Percentiles rank a stretch among this genome's conserved stretches.
phyloP scores from a whole-genome alignment of 2,888 invertebrate genomes.

The Synanthedon andrenaeformis region DNA sequence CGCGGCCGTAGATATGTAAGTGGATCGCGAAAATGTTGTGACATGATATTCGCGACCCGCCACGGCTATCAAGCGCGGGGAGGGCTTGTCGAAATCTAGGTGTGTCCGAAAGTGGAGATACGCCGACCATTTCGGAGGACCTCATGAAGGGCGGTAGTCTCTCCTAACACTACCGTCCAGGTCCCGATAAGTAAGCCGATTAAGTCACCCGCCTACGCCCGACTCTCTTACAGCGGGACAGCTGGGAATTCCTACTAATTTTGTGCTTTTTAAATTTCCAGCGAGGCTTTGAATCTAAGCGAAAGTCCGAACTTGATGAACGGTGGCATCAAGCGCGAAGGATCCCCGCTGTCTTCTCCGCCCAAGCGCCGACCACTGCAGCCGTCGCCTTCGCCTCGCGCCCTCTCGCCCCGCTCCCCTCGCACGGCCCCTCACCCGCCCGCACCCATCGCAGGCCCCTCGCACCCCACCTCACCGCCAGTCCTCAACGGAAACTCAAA shows the following conservation, averaged over 20 bases:
- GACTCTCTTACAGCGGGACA: too few species aligned
- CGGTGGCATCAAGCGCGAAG: slow-evolving; percentile 54
- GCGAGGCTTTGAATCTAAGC: slow-evolving; percentile 87
- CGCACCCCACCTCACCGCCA: slow-evolving; percentile 11
- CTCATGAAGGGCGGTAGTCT: too few species aligned
- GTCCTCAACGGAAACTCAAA: background rate
- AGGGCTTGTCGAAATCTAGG: too few species aligned
- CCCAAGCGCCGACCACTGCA: slow-evolving; percentile 66
- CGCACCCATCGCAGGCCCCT: slow-evolving; percentile 12
- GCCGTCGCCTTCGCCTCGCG: slow-evolving; percentile 29
- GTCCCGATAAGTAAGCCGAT: too few species aligned
- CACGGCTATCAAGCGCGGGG: too few species aligned
- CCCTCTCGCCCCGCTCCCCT: slow-evolving; percentile 13
- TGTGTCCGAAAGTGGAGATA: too few species aligned
- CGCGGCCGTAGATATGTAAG: too few species aligned
- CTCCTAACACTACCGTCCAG: too few species aligned
- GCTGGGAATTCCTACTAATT: background rate
- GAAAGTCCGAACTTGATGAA: slow-evolving; percentile 67
- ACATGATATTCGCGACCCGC: too few species aligned
- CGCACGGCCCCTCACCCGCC: slow-evolving; percentile 10
- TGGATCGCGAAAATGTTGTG: too few species aligned
- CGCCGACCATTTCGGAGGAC: too few species aligned
- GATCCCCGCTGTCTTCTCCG: slow-evolving; percentile 74
- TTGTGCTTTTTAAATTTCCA: slow-evolving; percentile 21
- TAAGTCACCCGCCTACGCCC: too few species aligned